Conservation (phyloP, 2,113 vertebrate genomes). For the pig (Sus scrofa) region T2T-Sscrofa CM000812.6:234675001-234675500, state of each 20-base stretch:
- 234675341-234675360: neutral
- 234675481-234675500: neutral
- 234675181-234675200: neutral
- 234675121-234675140: too few relatives aligned
- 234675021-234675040: neutral
- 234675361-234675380: neutral
- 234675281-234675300: neutral
- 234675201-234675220: neutral
- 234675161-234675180: neutral
- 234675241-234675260: neutral
- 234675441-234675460: slow-evolving; percentile 7
- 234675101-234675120: neutral
- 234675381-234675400: neutral
- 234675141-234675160: too few relatives aligned
- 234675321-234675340: neutral
- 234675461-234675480: neutral
- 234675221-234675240: neutral
- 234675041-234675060: neutral
- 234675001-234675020: neutral
- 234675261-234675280: neutral
- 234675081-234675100: neutral
- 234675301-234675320: neutral
- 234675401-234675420: neutral
- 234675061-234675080: neutral
- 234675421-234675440: neutral